Conservation (phyloP, 2,888 invertebrate species). For the Drosophila aldrichi region DNA sequence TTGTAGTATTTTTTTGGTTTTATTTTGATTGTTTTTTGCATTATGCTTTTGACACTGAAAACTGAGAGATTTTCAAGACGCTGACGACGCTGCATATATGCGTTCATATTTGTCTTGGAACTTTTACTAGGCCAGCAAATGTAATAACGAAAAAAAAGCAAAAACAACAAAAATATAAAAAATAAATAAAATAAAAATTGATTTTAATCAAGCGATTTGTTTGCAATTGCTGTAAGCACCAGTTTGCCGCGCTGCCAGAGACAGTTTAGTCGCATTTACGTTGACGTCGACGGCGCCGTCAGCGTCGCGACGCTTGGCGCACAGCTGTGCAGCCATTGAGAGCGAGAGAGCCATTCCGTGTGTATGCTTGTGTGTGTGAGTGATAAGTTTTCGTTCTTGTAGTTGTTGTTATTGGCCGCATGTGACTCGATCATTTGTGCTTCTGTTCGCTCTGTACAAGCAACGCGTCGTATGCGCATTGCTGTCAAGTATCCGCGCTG, state of each 20-base stretch:
- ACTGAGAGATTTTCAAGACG: conserved; percentile 43
- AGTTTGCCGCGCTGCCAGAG: conserved; percentile 35
- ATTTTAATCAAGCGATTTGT: conserved; percentile 77
- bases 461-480: conserved; percentile 68
- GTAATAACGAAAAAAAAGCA: conserved; percentile 20
- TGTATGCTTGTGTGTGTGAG: conserved; percentile 15
- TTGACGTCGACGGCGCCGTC: conserved; percentile 7
- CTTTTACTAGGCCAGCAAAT: conserved; percentile 51
- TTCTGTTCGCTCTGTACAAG: conserved; percentile 31
- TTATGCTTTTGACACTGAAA: conserved; percentile 70
- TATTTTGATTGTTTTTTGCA: conserved; percentile 33
- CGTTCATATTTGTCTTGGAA: conserved; percentile 7
- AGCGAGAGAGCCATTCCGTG: neutral
- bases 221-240: conserved; percentile 66
- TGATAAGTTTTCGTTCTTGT: conserved; percentile 39
- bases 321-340: conserved; percentile 21
- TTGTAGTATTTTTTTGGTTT: conserved; percentile 27
- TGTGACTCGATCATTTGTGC: conserved; percentile 56
- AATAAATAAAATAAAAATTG: conserved; percentile 56
- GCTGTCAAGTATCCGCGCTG: conserved; percentile 29
- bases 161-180: neutral
- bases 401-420: conserved; percentile 36
- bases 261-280: conserved; percentile 24
- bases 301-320: conserved; percentile 47
- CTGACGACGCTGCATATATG: conserved; percentile 26